Evolutionary conservation across 1,140 invertebrate genomes (phyloP).

Genomic region (Chrysomallon squamiferum): DNA sequence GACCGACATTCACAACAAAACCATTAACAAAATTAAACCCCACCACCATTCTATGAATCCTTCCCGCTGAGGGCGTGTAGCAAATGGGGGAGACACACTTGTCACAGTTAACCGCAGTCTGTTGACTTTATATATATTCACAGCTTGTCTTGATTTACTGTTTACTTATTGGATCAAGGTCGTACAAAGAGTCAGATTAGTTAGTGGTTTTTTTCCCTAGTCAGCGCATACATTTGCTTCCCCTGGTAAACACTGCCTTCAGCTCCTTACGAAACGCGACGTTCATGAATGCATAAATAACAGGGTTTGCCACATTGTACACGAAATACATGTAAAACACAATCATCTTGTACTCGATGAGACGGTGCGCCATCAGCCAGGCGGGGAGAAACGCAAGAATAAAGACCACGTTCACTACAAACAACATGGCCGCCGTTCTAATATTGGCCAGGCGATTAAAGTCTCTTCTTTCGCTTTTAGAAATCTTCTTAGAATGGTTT

Average conservation of each 20-base stretch:
- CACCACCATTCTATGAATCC: no score
- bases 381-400: constrained; percentile 57
- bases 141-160: no score
- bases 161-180: no score
- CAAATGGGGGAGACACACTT: no score
- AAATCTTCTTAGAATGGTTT: constrained; percentile 19
- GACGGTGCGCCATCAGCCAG: constrained; percentile 51
- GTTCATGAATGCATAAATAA: constrained; percentile 62
- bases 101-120: no score
- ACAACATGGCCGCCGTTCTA: constrained; percentile 56
- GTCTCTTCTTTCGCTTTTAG: constrained; percentile 17
- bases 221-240: constrained; percentile 3
- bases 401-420: constrained; percentile 59
- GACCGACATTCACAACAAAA: no score
- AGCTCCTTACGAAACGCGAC: constrained; percentile 57
- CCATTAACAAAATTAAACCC: no score
- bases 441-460: constrained; percentile 52
- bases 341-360: constrained; percentile 41
- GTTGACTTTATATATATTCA: no score
- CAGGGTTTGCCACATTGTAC: constrained; percentile 60
- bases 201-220: no score
- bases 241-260: constrained; percentile 44
- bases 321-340: constrained; percentile 60
- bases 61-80: no score
- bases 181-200: no score